Conservation (phyloP, 2,113 vertebrate species). For the Caracal caracal region DNA sequence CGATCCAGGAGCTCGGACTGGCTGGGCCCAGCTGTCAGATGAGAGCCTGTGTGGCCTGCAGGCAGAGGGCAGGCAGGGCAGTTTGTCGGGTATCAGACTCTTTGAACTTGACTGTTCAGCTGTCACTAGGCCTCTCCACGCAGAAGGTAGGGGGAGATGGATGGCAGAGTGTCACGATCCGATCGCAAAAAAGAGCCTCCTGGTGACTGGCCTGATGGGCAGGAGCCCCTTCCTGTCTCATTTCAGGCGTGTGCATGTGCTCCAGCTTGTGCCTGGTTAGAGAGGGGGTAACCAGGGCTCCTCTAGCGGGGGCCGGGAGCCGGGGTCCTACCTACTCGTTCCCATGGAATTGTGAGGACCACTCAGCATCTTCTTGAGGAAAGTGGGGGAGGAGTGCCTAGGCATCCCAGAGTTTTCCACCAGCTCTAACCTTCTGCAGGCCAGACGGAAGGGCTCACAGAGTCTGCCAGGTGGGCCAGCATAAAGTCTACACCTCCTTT, state of each 20-base stretch:
- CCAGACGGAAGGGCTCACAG: neutral
- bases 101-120: neutral
- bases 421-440: neutral
- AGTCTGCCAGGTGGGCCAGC: too few relatives aligned
- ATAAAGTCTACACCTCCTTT: neutral
- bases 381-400: neutral
- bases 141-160: neutral
- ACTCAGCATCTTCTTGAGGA: neutral
- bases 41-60: fast-evolving
- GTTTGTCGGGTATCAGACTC: neutral
- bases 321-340: neutral
- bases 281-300: neutral
- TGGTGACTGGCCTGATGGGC: neutral
- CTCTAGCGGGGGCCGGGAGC: neutral
- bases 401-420: neutral
- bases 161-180: neutral
- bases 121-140: neutral
- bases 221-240: neutral
- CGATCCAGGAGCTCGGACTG: neutral
- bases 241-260: neutral
- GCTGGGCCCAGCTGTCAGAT: neutral
- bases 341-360: neutral
- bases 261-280: neutral
- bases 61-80: neutral
- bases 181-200: neutral